Conservation (phyloP, 2,888 invertebrate species). For the Malthinus flaveolus region DNA sequence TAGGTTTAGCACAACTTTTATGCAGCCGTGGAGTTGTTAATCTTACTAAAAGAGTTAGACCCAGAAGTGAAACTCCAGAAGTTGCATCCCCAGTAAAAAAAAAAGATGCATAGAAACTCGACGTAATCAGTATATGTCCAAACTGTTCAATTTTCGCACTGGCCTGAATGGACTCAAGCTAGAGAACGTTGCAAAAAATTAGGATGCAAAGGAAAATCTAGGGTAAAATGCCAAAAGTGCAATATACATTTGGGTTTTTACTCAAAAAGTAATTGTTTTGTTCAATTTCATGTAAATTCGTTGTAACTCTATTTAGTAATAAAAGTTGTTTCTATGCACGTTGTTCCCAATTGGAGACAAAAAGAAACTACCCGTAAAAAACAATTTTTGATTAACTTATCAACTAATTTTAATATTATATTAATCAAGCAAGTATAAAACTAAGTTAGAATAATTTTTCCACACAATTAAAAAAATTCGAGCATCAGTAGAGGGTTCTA, state of each 20-base stretch:
- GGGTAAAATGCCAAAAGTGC: conserved; percentile 16
- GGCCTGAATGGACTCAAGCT: conserved; percentile 9
- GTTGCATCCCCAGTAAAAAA: conserved; percentile 1
- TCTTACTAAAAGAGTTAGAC: background rate
- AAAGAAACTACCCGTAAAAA: no score
- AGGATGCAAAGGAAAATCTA: conserved; percentile 16
- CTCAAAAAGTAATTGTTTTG: background rate
- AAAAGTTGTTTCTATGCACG: no score
- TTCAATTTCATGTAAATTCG: no score
- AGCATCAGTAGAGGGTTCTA: no score
- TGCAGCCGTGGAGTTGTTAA: background rate
- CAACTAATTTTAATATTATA: no score
- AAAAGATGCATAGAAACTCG: conserved; percentile 5
- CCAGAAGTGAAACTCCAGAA: conserved; percentile 5
- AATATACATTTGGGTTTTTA: conserved; percentile 15
- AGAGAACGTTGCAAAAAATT: conserved; percentile 13
- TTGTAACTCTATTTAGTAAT: no score
- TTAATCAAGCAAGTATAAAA: no score
- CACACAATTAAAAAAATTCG: no score
- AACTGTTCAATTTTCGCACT: background rate
- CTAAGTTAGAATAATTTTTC: no score
- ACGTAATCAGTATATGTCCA: conserved; percentile 1
- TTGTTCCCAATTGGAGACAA: no score
- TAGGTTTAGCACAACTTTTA: background rate
- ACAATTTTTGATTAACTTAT: no score